Percentiles rank a stretch among this genome's conserved stretches.
Conservation (phyloP, 92 coral and sea anemone species). For the Porites evermanni region DNA sequence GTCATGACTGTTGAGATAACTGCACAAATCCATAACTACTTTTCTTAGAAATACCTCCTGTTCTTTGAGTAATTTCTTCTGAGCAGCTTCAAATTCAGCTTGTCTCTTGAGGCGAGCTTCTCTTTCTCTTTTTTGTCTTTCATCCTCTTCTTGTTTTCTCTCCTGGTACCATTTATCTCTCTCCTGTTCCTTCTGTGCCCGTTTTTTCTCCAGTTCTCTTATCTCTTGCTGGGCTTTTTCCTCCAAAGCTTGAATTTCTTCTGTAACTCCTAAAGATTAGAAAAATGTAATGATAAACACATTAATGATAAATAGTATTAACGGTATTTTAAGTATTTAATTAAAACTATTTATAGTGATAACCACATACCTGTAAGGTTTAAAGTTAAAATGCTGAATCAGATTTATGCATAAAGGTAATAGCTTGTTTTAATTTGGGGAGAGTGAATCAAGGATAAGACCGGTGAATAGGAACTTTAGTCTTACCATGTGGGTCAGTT, state of each 20-base stretch:
- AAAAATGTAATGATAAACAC: background rate
- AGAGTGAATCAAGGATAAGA: too few relatives aligned
- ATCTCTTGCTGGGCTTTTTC: conserved; percentile 80
- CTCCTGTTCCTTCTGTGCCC: conserved; percentile 67
- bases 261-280: conserved; percentile 3
- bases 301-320: background rate
- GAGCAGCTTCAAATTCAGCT: conserved; percentile 71
- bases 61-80: conserved; percentile 57
- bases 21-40: too few relatives aligned
- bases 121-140: conserved; percentile 65
- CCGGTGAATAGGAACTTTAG: too few relatives aligned
- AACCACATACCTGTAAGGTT: too few relatives aligned
- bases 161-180: conserved; percentile 69
- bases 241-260: conserved; percentile 65
- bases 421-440: too few relatives aligned
- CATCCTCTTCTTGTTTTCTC: conserved; percentile 78
- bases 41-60: conserved; percentile 67
- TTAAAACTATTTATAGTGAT: too few relatives aligned
- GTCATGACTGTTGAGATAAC: too few relatives aligned
- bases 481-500: too few relatives aligned
- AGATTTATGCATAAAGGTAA: too few relatives aligned
- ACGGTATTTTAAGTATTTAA: background rate
- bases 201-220: conserved; percentile 81
- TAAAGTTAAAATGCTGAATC: too few relatives aligned
- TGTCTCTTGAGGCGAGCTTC: conserved; percentile 73